These are phyloP conservation scores for Horisme vitalbata DNA, from an alignment of 2,888 invertebrate genomes.

Conservation along the genomic window DNA sequence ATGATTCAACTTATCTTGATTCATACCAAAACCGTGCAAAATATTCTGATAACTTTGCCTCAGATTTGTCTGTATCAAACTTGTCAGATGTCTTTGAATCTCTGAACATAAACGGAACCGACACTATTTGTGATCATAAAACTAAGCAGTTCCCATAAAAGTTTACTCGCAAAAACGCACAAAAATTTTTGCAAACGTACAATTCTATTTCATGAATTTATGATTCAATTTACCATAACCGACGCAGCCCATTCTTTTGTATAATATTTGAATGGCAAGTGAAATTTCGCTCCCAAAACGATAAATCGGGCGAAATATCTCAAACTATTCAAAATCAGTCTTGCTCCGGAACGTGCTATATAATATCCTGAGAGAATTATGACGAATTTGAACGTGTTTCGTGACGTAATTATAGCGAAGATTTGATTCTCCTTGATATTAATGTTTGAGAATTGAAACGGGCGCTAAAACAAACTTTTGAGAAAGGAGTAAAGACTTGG, in stretches of 20 bases:
- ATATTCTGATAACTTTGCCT: background rate
- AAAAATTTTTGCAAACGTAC: slow-evolving; percentile 21
- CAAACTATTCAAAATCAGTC: slow-evolving; percentile 66
- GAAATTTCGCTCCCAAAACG: slow-evolving; percentile 47
- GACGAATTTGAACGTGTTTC: slow-evolving; percentile 42
- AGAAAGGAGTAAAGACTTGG: too few relatives aligned
- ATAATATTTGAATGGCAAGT: slow-evolving; percentile 36
- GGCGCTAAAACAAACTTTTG: too few relatives aligned
- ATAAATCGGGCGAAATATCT: slow-evolving; percentile 59
- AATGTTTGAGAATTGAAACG: too few relatives aligned
- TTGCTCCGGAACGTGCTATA: slow-evolving; percentile 48
- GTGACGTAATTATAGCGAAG: slow-evolving; percentile 23
- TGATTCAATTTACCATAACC: slow-evolving; percentile 33
- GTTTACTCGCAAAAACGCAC: slow-evolving; percentile 17
- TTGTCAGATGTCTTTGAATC: slow-evolving; percentile 2
- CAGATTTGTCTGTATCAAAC: slow-evolving; percentile 4
- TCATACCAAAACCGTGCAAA: slow-evolving; percentile 1
- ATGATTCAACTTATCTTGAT: too few relatives aligned
- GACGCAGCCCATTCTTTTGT: slow-evolving; percentile 31
- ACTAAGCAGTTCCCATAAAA: slow-evolving; percentile 17
- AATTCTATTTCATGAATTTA: slow-evolving; percentile 32
- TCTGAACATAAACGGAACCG: slow-evolving; percentile 7
- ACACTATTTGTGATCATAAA: slow-evolving; percentile 18
- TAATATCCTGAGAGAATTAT: slow-evolving; percentile 44
- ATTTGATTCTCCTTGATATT: background rate